phyloP scores from a whole-genome alignment of 2,888 invertebrate species.

The Brachypterus glaber region DNA sequence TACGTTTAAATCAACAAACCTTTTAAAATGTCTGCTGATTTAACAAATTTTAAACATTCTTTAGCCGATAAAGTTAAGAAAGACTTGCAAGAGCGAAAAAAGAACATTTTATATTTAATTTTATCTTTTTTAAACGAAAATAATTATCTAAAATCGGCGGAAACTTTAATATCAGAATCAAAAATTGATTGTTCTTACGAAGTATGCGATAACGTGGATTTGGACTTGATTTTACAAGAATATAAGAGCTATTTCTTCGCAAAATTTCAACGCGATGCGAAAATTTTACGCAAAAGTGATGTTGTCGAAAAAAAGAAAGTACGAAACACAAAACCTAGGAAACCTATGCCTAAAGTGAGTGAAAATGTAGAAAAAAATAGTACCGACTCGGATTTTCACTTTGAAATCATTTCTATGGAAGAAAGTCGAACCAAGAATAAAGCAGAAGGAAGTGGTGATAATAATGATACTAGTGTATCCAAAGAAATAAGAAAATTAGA shows the following conservation, averaged over 20 bases:
- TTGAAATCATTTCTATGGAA: slow-evolving; percentile 24
- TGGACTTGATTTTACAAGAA: slow-evolving; percentile 80
- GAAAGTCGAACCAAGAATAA: slow-evolving; percentile 8
- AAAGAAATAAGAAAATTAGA: slow-evolving; percentile 4
- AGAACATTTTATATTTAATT: slow-evolving; percentile 54
- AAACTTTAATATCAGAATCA: slow-evolving; percentile 61
- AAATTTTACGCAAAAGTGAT: slow-evolving; percentile 54
- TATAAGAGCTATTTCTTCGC: slow-evolving; percentile 79
- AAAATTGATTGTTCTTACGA: slow-evolving; percentile 57
- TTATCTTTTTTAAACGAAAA: slow-evolving; percentile 58
- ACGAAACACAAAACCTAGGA: slow-evolving; percentile 13
- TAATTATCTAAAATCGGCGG: slow-evolving; percentile 54
- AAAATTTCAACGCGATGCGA: slow-evolving; percentile 79
- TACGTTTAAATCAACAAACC: too few relatives aligned
- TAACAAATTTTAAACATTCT: too few relatives aligned
- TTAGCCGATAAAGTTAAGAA: slow-evolving; percentile 28
- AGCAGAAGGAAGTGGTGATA: too few relatives aligned
- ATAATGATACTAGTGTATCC: not conserved
- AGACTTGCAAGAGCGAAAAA: slow-evolving; percentile 39
- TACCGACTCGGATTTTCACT: slow-evolving; percentile 23
- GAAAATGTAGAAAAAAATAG: slow-evolving; percentile 21
- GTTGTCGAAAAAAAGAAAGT: slow-evolving; percentile 17
- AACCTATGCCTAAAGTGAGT: slow-evolving; percentile 14
- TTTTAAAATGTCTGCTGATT: too few relatives aligned
- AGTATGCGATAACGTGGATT: slow-evolving; percentile 86